Evolutionary conservation across 2,113 vertebrate genomes (phyloP).

Genomic region (Pomatorhinus ruficollis): DNA sequence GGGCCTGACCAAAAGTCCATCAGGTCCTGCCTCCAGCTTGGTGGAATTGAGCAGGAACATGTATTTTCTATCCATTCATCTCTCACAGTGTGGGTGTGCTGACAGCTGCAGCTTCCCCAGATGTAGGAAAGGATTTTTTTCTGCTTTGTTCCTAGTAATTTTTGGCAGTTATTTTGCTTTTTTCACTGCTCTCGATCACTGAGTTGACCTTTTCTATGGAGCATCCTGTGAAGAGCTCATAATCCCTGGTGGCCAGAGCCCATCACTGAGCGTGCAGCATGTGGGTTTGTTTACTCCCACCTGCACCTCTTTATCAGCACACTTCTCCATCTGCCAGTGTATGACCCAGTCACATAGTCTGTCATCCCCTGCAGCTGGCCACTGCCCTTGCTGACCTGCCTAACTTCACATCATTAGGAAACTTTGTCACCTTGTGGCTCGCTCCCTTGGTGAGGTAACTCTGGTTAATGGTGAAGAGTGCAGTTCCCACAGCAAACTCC

Average conservation of each 20-base stretch:
- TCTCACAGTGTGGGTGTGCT: background rate
- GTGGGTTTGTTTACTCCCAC: background rate
- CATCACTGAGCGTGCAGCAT: rapidly evolving
- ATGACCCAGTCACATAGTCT: background rate
- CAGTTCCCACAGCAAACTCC: background rate
- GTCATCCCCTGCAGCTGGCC: background rate
- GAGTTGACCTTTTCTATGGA: background rate
- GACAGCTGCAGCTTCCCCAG: background rate
- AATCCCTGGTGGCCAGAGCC: background rate
- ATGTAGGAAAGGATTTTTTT: background rate
- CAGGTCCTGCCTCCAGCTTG: background rate
- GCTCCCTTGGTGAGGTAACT: rapidly evolving
- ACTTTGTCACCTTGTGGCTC: background rate
- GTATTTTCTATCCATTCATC: background rate
- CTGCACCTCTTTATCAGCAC: background rate
- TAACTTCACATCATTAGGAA: background rate
- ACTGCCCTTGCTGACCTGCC: background rate
- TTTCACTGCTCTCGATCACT: background rate
- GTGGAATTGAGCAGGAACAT: background rate
- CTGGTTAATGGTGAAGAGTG: background rate
- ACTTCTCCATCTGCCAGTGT: background rate
- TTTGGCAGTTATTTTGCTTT: background rate
- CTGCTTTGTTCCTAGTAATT: background rate
- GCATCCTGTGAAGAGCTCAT: background rate
- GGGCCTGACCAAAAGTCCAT: background rate